Conservation (phyloP, 2,888 invertebrate species). For the Trisateles emortualis region DNA sequence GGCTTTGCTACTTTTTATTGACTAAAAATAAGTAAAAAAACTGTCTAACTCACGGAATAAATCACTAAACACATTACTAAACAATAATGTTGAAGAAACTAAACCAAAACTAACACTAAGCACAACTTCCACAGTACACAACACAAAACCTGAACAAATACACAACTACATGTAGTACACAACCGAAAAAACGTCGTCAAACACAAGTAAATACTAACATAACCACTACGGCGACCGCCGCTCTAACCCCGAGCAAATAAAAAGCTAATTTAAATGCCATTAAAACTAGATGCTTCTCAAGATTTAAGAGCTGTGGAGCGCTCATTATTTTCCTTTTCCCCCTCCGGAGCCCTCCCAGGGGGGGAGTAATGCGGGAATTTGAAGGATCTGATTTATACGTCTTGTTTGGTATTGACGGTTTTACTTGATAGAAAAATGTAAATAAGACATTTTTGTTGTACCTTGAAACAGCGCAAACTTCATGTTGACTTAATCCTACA, state of each 20-base stretch:
- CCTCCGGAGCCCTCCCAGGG: conserved; percentile 39
- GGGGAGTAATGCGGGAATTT: conserved; percentile 49
- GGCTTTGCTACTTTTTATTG: no score
- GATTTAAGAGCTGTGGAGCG: conserved; percentile 65
- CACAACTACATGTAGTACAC: background rate
- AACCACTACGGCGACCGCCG: conserved; percentile 28
- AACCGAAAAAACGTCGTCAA: conserved; percentile 14
- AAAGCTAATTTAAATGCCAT: conserved; percentile 86
- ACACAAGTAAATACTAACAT: conserved; percentile 15
- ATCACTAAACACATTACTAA: no score
- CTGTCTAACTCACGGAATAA: no score
- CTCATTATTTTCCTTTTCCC: conserved; percentile 48
- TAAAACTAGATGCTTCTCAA: conserved; percentile 78
- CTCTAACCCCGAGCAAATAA: conserved; percentile 71
- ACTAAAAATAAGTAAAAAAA: no score
- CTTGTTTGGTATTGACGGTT: conserved; percentile 45
- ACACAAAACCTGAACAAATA: background rate
- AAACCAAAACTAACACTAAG: background rate
- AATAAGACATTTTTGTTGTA: background rate
- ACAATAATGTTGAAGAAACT: no score
- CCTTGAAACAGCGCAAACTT: no score
- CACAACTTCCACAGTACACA: background rate
- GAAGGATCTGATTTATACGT: conserved; percentile 53
- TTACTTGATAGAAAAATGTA: conserved; percentile 8
- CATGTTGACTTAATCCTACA: no score